Evolutionary conservation across 2,797 vertebrate genomes (phyloP), one percentile per base, ranked within the genome.

Genomic region (Hydrophis major): DNA sequence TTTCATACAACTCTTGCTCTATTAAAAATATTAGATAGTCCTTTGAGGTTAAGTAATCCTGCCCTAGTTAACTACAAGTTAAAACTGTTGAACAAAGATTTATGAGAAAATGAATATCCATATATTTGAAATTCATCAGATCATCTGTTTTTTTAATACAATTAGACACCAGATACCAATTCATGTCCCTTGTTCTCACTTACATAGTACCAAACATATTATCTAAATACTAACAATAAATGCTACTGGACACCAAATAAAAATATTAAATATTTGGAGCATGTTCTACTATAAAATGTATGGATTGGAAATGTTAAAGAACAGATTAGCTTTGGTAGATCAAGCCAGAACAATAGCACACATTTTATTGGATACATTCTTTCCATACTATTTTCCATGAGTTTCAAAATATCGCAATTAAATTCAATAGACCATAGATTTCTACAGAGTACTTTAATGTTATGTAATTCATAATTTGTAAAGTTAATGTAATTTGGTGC

Each of bases 381-480:
- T 83, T 25, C 37, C 37, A 12, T 47, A 25, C 20, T 47, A 37
- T 20, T 25, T 83, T 83, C 22, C 4, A 12, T 83, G 47, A 47
- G 2, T 83, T 83, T 25, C 20, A 60, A 61, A 47, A 25, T 28
- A 91, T 61, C 94, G 88, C 0, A 89, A 28, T 88, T 93, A 83
- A 88, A 2, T 1, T n/a, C n/a, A 86, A 2, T 69, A 89, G 93
- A 87, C 42, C 87, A 86, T 42, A 74, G 4, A 90, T 87, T 42
- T 95, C 93, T 91, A 90, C 28, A 95, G 94, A 69, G 91, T 88
- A 66, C 57, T 74, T 94, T 93, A 59, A 90, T 32, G 89, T 91
- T 88, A 90, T n/a, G n/a, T 20, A 74, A 74, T 74, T 69, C 32
- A n/a, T 69, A 18, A 32, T 69, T 74, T 37, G 69, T 74, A 74